A percentile compares a stretch with the other conserved stretches of the same genome.
phyloP scores from a whole-genome alignment of 2,113 vertebrate genomes.

The Haplochromis burtoni region DNA sequence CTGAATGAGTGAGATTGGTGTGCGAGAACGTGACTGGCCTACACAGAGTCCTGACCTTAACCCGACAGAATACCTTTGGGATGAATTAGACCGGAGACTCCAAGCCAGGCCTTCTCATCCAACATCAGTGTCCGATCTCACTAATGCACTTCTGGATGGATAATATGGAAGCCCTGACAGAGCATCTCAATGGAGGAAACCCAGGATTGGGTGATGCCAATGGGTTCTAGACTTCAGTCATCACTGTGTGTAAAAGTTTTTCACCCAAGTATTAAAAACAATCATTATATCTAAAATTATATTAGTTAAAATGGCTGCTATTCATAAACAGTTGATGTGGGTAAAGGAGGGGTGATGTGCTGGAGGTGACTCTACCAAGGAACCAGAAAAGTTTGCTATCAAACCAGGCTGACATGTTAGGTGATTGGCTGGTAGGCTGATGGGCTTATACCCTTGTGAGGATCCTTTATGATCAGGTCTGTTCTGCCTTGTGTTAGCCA shows the following conservation, averaged over 20 bases:
- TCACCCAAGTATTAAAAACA: not conserved
- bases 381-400: not conserved
- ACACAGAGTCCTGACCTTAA: not conserved
- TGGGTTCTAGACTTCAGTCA: not conserved
- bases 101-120: not conserved
- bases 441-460: not conserved
- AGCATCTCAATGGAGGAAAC: not conserved
- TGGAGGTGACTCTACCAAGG: not conserved
- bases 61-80: not conserved
- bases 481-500: not conserved
- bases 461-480: not conserved
- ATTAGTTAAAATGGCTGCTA: not conserved
- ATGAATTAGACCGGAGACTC: not conserved
- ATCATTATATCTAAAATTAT: fast-evolving
- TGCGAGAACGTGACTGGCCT: not conserved
- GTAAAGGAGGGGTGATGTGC: not conserved
- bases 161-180: not conserved
- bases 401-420: not conserved
- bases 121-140: not conserved
- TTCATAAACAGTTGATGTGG: not conserved
- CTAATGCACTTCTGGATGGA: not conserved
- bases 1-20: not conserved
- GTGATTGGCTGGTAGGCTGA: not conserved
- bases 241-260: not conserved
- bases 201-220: not conserved